phyloP scores from a whole-genome alignment of 1,140 invertebrate genomes.

The Sweltsa coloradensis region DNA sequence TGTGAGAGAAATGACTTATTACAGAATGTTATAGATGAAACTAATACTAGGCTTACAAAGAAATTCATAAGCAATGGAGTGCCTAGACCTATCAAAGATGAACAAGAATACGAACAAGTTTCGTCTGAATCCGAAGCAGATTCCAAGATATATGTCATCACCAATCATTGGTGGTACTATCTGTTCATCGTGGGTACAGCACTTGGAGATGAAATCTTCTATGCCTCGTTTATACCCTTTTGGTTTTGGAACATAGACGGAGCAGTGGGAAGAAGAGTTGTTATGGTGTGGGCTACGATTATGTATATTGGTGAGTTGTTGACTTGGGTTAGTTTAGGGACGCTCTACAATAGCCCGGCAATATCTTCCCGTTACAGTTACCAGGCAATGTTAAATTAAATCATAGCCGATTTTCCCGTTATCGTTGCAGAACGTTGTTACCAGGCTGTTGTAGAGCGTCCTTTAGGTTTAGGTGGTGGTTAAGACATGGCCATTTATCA shows the following conservation, averaged over 20 bases:
- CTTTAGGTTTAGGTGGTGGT: too few relatives aligned
- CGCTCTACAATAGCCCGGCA: too few relatives aligned
- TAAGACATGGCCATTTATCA: too few relatives aligned
- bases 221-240: constrained; percentile 75
- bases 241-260: constrained; percentile 89
- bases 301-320: constrained; percentile 64
- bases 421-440: too few relatives aligned
- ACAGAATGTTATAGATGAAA: not conserved
- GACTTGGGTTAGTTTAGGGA: constrained; percentile 24
- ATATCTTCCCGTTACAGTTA: too few relatives aligned
- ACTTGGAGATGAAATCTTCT: constrained; percentile 81
- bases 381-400: too few relatives aligned
- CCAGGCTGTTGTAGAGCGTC: too few relatives aligned
- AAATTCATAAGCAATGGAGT: constrained; percentile 18
- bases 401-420: too few relatives aligned
- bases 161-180: constrained; percentile 78
- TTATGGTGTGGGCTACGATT: constrained; percentile 69
- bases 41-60: constrained; percentile 1
- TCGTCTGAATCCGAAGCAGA: constrained; percentile 21
- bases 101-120: constrained; percentile 15
- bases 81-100: constrained; percentile 24
- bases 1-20: not conserved
- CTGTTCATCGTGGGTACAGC: constrained; percentile 71
- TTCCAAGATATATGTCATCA: constrained; percentile 37
- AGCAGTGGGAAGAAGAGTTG: constrained; percentile 61